Evolutionary conservation across 2,113 vertebrate genomes (phyloP).

Genomic region (Oryzias javanicus): DNA sequence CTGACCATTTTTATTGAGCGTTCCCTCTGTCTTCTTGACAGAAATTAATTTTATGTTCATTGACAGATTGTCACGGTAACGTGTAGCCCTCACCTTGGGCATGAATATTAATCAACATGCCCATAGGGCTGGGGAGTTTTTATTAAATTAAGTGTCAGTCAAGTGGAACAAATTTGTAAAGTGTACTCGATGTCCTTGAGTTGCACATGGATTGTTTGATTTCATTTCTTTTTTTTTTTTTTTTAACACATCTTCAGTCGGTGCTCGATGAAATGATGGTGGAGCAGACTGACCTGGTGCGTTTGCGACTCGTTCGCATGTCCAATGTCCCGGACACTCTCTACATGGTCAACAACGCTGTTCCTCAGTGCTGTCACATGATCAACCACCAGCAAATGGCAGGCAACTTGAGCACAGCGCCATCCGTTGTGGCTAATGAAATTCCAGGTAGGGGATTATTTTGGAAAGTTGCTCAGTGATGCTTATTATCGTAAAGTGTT

Average conservation of each 20-base stretch:
- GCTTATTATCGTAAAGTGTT: no score
- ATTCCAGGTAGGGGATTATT: constrained; percentile 85
- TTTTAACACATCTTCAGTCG: constrained; percentile 72
- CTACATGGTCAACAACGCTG: constrained; percentile 95
- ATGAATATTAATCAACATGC: constrained; percentile 59
- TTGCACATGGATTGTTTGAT: constrained; percentile 5
- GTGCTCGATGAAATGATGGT: constrained; percentile 99
- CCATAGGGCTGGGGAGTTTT: constrained; percentile 34
- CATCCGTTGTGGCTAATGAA: constrained; percentile 96
- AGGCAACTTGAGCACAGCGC: constrained; percentile 83
- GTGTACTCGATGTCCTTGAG: constrained; percentile 41
- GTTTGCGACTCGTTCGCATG: constrained; percentile 94
- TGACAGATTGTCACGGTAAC: constrained; percentile 42
- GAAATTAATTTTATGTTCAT: constrained; percentile 43
- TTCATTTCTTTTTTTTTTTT: neutral
- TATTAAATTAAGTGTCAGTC: constrained; percentile 59
- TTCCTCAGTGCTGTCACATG: constrained; percentile 96
- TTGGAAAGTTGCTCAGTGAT: neutral
- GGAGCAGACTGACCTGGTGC: constrained; percentile 94
- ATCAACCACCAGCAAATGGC: constrained; percentile 94
- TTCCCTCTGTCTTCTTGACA: constrained; percentile 26
- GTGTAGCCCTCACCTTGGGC: constrained; percentile 17
- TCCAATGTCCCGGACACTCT: constrained; percentile 98
- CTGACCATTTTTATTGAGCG: constrained; percentile 23
- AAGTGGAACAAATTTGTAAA: constrained; percentile 53